phyloP scores from a whole-genome alignment of 2,797 vertebrate species.

The Anguilla pacifica region DNA sequence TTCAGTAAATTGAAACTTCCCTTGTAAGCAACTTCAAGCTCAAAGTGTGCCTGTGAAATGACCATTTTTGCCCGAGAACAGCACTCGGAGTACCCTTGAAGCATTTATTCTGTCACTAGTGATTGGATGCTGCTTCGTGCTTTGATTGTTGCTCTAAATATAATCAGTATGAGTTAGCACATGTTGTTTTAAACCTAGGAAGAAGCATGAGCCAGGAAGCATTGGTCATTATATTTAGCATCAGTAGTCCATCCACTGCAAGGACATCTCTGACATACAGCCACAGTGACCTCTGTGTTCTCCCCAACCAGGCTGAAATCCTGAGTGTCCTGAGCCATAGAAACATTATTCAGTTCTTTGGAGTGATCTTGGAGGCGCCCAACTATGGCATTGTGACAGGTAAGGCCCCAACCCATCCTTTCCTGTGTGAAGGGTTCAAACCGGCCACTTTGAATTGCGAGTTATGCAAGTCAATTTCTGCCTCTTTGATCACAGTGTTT shows the following conservation, averaged over 20 bases:
- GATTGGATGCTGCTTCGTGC: not conserved
- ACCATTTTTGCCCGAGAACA: not conserved
- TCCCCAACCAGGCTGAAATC: constrained; percentile 88
- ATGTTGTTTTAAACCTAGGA: not conserved
- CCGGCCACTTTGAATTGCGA: constrained; percentile 40
- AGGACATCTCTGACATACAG: not conserved
- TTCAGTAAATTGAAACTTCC: not conserved
- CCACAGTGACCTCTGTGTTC: constrained; percentile 19
- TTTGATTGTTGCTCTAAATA: not conserved
- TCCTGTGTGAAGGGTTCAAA: constrained; percentile 16
- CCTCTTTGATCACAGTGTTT: not conserved
- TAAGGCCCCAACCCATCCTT: constrained; percentile 61
- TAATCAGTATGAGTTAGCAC: not conserved
- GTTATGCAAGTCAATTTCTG: constrained; percentile 41
- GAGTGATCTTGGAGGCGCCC: constrained; percentile 89
- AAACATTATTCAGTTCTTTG: constrained; percentile 98
- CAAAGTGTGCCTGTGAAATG: not conserved
- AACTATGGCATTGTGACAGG: constrained; percentile 98
- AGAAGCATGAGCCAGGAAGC: not conserved
- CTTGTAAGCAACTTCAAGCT: not conserved
- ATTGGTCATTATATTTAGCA: not conserved
- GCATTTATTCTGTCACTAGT: not conserved
- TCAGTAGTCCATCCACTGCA: not conserved
- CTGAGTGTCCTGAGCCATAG: constrained; percentile 97
- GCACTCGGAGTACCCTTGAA: not conserved